Base-by-base conservation (phyloP, 2,888 invertebrate species). In the Chelonus formosanus region DNA sequence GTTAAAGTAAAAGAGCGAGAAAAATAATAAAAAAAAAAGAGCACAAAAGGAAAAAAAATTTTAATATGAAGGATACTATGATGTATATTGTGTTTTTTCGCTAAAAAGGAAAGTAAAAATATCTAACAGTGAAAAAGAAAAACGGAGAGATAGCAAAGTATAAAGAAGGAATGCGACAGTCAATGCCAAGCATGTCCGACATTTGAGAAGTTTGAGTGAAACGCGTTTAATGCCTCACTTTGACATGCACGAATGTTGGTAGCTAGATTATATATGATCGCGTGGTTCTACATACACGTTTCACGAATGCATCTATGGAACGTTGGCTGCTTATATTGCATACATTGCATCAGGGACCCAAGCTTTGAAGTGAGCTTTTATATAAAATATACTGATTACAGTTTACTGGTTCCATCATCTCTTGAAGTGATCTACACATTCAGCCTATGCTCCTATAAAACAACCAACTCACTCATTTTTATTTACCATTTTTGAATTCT, bases 141-240 rank as follows among this genome's bases (percentile, higher is more conserved):
- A 59, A 64, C 57, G 60, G 52, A 63, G 43, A 57, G 40, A n/a
- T 31, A 48, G 54, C 6, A 63, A 34, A 57, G 65, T 63, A 64
- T 67, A 69, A 69, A 71, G 71, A 55, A 40, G 66, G 65, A 71
- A 71, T 71, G 69, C 66, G 58, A 56, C 59, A 56, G 56, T 54
- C 65, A 60, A 65, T 58, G 60, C 55, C 63, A 57, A 63, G 69
- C 65, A 69, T 69, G 65, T 69, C 69, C 67, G 67, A 71, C 62
- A 56, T 67, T 69, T 69, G 54, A 53, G 67, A 69, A 71, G 71
- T 71, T 71, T 69, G 66, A 66, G 69, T 65, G 63, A 67, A 71
- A 71, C 63, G 67, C 71, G 67, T 65, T 69, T 66, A 67, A 64
- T 67, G 67, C 69, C 57, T 56, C 66, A 57, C 69, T 69, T 71